Conservation (phyloP, 2,797 vertebrate species). For the Botia kubotai region DNA sequence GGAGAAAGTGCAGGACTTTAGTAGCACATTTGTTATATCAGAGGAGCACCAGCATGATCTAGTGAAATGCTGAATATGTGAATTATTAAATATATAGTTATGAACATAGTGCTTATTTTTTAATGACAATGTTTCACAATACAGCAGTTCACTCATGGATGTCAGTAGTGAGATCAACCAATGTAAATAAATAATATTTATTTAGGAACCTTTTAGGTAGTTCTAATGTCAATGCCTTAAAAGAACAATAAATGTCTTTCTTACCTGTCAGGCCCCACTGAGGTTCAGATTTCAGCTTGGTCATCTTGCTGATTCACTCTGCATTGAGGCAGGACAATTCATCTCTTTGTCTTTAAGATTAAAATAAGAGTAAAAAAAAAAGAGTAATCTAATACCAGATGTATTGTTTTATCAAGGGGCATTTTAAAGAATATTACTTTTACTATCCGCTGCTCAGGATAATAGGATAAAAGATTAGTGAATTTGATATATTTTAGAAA, state of each 20-base stretch:
- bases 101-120: neutral
- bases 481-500: neutral
- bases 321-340: slow-evolving; percentile 68
- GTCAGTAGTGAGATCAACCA: neutral
- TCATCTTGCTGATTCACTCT: slow-evolving; percentile 63
- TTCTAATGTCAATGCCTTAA: neutral
- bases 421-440: neutral
- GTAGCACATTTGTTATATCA: neutral
- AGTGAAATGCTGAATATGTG: neutral
- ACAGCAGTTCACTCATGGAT: neutral
- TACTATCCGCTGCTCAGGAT: neutral
- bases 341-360: slow-evolving; percentile 66
- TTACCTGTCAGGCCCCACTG: neutral
- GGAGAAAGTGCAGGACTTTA: slow-evolving; percentile 33
- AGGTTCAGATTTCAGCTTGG: slow-evolving; percentile 7
- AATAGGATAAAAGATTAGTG: neutral
- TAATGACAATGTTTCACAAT: neutral
- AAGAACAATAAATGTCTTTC: neutral
- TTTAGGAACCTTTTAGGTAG: neutral
- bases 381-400: slow-evolving; percentile 42
- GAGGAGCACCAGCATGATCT: neutral
- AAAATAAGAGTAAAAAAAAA: slow-evolving; percentile 17
- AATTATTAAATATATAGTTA: neutral
- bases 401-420: neutral
- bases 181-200: neutral